phyloP scores from a whole-genome alignment of 2,888 invertebrate genomes.

The Polietes domitor region DNA sequence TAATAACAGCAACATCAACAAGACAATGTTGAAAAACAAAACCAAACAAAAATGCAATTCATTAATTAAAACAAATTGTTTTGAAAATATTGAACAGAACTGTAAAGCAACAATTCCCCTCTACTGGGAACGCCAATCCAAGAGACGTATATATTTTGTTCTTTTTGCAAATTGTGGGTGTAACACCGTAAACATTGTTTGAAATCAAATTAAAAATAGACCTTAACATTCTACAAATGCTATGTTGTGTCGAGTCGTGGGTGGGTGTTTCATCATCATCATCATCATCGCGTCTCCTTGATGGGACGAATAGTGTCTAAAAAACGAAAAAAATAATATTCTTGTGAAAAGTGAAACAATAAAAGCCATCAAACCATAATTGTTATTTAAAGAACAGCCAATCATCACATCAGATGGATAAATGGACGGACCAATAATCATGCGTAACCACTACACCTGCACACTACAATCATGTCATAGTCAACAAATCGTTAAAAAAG shows the following conservation, averaged over 20 bases:
- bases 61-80: constrained; percentile 5
- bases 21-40: background rate
- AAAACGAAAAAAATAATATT: too few species aligned
- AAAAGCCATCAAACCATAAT: background rate
- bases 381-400: background rate
- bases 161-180: constrained; percentile 54
- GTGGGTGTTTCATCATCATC: constrained; percentile 5
- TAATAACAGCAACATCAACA: background rate
- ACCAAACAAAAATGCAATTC: constrained; percentile 10
- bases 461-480: background rate
- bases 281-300: background rate
- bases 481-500: background rate
- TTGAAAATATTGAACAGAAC: background rate
- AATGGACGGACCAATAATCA: background rate
- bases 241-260: too few species aligned
- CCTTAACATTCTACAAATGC: constrained; percentile 13
- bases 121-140: too few species aligned
- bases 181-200: constrained; percentile 31
- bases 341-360: constrained; percentile 1
- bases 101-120: background rate
- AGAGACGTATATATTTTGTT: too few species aligned
- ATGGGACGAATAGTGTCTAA: background rate
- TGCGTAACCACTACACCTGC: background rate
- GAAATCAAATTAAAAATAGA: constrained; percentile 30
- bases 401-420: background rate